Percentiles rank a stretch among this genome's conserved stretches.
phyloP scores from a whole-genome alignment of 2,888 invertebrate species.

The Chydorus sphaericus region DNA sequence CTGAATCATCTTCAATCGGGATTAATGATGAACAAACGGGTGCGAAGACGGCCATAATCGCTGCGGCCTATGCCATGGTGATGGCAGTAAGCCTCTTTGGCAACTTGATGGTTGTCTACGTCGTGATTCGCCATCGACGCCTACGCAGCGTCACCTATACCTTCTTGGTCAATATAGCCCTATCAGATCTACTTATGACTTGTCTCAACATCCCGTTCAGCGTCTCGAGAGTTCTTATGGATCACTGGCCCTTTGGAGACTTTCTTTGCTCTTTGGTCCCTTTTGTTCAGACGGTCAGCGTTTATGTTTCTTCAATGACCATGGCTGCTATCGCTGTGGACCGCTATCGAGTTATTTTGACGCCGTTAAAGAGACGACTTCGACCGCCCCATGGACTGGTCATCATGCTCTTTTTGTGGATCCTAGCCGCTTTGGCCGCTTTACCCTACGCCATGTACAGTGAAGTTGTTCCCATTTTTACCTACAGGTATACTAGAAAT shows the following conservation, averaged over 20 bases:
- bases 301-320: slow-evolving; percentile 33
- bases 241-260: slow-evolving; percentile 33
- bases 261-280: slow-evolving; percentile 31
- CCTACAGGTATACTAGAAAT: slow-evolving; percentile 2
- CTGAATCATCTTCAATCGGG: background rate
- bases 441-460: slow-evolving; percentile 31
- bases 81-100: slow-evolving; percentile 32
- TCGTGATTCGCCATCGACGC: slow-evolving; percentile 34
- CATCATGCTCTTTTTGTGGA: slow-evolving; percentile 28
- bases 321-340: slow-evolving; percentile 32
- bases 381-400: slow-evolving; percentile 26
- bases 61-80: slow-evolving; percentile 30
- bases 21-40: background rate
- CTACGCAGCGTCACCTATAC: slow-evolving; percentile 40
- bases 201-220: slow-evolving; percentile 33
- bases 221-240: slow-evolving; percentile 27
- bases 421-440: slow-evolving; percentile 25
- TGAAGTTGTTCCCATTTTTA: slow-evolving; percentile 20
- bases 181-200: slow-evolving; percentile 29
- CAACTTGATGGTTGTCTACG: slow-evolving; percentile 33
- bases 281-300: slow-evolving; percentile 30
- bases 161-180: slow-evolving; percentile 38
- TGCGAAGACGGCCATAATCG: slow-evolving; percentile 16
- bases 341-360: slow-evolving; percentile 28
- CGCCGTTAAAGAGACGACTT: slow-evolving; percentile 30